Evolutionary conservation across 2,797 vertebrate genomes (phyloP).

Genomic region (Melanotaenia nigrans): DNA sequence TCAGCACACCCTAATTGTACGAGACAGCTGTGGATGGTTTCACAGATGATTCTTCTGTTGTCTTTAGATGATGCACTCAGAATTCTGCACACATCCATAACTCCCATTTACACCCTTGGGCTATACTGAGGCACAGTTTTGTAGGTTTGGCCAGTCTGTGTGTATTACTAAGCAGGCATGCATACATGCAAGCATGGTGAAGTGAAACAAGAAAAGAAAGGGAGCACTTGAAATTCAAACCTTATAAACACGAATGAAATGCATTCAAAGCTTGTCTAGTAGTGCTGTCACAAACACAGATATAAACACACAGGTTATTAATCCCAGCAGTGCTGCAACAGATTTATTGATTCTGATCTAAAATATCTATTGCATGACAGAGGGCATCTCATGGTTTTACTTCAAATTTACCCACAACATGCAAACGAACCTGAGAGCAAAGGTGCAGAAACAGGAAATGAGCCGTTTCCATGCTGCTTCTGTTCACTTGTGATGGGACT

Average conservation of each 20-base stretch:
- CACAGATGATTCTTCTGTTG: slow-evolving; percentile 52
- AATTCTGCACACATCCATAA: slow-evolving; percentile 51
- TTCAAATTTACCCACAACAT: slow-evolving; percentile 1
- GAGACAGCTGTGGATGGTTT: slow-evolving; percentile 47
- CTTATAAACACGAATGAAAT: background rate
- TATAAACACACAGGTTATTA: slow-evolving; percentile 7
- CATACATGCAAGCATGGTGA: slow-evolving; percentile 3
- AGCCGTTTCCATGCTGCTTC: slow-evolving; percentile 3
- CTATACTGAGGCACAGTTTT: background rate
- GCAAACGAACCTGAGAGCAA: slow-evolving; percentile 14
- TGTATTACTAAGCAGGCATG: slow-evolving; percentile 18
- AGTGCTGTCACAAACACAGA: background rate
- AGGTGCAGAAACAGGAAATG: slow-evolving; percentile 44
- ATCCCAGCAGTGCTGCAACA: slow-evolving; percentile 22
- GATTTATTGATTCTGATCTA: slow-evolving; percentile 20
- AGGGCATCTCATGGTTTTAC: background rate
- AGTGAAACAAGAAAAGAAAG: slow-evolving; percentile 17
- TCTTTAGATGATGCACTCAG: slow-evolving; percentile 39
- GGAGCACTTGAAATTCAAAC: background rate
- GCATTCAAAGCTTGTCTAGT: background rate
- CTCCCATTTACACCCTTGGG: background rate
- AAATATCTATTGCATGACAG: slow-evolving; percentile 7
- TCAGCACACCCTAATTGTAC: slow-evolving; percentile 52
- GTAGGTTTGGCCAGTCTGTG: background rate
- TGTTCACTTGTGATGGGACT: background rate